Base-by-base conservation (phyloP, 1,140 invertebrate genomes). In the Aphelinus certus region DNA sequence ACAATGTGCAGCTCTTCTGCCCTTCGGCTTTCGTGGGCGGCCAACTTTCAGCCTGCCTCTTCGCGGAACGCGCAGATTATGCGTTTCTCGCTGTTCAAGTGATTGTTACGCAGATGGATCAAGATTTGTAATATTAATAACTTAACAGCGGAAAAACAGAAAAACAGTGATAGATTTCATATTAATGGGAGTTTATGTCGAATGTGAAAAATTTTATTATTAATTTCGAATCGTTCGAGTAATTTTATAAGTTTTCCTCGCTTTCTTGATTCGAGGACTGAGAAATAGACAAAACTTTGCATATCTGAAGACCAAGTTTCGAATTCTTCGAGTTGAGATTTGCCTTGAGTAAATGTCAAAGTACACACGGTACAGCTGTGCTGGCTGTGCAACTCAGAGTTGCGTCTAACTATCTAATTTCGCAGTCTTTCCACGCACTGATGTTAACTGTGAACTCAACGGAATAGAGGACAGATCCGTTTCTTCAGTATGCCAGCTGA, bases 31-130 rank as follows among this genome's bases (percentile, higher is more conserved):
- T 56, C 4, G 69, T 65, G 71, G 55, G 55, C 62, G 62, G 63
- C 55, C 26, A 66, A 73, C 63, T 73, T 51, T 72, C 53, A 72
- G 62, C 71, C 46, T 43, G 3, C n/a, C 10, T 26, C 26, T 26
- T 26, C 26, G 3, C 26, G 10, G 7, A 10, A 45, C 45, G 3
- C 51, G 43, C 7, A 60, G 47, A n/a, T 49, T 60, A 60, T 60
- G 43, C 9, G 63, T 53, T 7, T 49, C 3, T 7, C 45, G n/a
- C 47, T 26, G 26, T 26, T 26, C 26, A 26, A 26, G 26, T 26
- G 63, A 9, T 65, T 45, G 9, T 4, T 55, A 51, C n/a, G 53
- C 5, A 46, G 10, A 67, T 66, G n/a, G 2, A 9, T 7, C 2
- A 6, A n/a, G 1, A 26, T 26, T 26, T 26, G 26, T 26, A 26